Evolutionary conservation across 2,113 vertebrate species (phyloP).

Genomic region (Lepus europaeus): DNA sequence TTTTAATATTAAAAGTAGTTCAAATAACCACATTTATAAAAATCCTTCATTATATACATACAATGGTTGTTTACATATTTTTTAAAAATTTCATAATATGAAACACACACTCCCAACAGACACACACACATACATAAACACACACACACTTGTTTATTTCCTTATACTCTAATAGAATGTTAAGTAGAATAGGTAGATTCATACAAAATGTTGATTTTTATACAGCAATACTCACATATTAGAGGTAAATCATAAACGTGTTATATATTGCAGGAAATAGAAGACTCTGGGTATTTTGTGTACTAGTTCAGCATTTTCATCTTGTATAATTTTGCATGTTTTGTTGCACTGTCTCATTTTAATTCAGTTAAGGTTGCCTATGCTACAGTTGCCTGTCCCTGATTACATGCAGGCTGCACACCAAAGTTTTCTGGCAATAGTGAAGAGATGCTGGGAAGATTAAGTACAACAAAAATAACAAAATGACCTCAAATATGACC

Average conservation of each 20-base stretch:
- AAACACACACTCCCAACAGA: background rate
- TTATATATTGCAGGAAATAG: background rate
- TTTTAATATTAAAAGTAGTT: background rate
- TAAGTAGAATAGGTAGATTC: background rate
- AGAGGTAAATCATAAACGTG: background rate
- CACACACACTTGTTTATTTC: background rate
- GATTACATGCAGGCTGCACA: constrained; percentile 72
- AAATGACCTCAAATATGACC: constrained; percentile 69
- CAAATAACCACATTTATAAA: background rate
- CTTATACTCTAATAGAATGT: background rate
- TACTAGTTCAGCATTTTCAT: background rate
- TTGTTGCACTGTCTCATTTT: constrained; percentile 54
- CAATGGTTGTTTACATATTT: background rate
- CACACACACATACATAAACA: background rate
- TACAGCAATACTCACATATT: background rate
- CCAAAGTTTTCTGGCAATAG: constrained; percentile 69
- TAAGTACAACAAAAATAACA: constrained; percentile 52
- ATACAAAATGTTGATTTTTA: background rate
- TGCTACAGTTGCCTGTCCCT: constrained; percentile 58
- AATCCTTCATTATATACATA: background rate
- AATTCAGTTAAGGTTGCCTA: constrained; percentile 63
- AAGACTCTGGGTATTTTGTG: background rate
- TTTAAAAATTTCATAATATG: background rate
- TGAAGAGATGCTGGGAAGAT: constrained; percentile 67
- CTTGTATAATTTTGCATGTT: background rate